phyloP scores from a whole-genome alignment of 2,113 vertebrate species.

The Nasalis larvatus region DNA sequence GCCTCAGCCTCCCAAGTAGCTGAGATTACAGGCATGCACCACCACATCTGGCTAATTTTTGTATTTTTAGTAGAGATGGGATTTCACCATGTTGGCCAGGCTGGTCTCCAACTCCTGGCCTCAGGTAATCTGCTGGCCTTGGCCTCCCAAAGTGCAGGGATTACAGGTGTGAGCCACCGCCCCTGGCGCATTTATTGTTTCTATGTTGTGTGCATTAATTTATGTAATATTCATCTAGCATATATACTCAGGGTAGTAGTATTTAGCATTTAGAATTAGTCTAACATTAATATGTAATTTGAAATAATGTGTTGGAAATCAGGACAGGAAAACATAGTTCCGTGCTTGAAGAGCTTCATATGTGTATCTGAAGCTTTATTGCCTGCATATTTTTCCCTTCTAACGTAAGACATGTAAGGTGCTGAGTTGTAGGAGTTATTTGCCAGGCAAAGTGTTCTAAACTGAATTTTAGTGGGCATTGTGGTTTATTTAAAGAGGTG shows the following conservation, averaged over 20 bases:
- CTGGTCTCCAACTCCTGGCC: too few relatives aligned
- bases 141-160: too few relatives aligned
- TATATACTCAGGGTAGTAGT: not conserved
- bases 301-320: slow-evolving; percentile 1
- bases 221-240: not conserved
- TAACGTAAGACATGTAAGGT: not conserved
- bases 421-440: not conserved
- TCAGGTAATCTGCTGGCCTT: too few relatives aligned
- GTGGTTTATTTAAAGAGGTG: slow-evolving; percentile 49
- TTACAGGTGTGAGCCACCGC: too few relatives aligned
- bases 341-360: not conserved
- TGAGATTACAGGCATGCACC: too few relatives aligned
- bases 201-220: not conserved
- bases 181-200: not conserved
- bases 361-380: not conserved
- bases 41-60: too few relatives aligned
- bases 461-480: not conserved
- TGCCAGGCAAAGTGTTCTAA: not conserved
- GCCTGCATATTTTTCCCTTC: not conserved
- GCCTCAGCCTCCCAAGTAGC: too few relatives aligned
- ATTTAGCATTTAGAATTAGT: not conserved
- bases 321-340: slow-evolving; percentile 1
- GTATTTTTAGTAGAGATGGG: too few relatives aligned
- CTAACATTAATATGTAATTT: not conserved
- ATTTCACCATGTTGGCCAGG: too few relatives aligned